These are phyloP conservation scores for Loripinus fragilis DNA, from an alignment of 2,888 invertebrate species.

Conservation along the genomic window DNA sequence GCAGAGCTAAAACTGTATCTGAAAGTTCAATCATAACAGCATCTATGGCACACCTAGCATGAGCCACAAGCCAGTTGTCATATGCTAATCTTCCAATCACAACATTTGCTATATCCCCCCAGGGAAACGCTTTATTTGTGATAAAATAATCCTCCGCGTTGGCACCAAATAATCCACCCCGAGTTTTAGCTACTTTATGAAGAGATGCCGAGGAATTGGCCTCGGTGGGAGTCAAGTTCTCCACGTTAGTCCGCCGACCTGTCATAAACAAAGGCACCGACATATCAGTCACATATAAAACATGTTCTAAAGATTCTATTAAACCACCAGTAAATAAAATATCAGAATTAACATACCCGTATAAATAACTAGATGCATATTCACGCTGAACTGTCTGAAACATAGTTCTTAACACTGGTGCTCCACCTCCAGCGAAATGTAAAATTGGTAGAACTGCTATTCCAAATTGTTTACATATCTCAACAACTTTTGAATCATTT, in stretches of 20 bases:
- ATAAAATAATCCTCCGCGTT: slow-evolving; percentile 75
- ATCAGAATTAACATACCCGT: slow-evolving; percentile 76
- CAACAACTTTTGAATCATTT: slow-evolving; percentile 42
- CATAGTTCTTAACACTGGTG: slow-evolving; percentile 73
- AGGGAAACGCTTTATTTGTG: slow-evolving; percentile 66
- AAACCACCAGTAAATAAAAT: slow-evolving; percentile 70
- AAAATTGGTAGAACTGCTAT: slow-evolving; percentile 54
- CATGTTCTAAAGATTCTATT: slow-evolving; percentile 54
- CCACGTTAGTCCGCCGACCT: slow-evolving; percentile 58
- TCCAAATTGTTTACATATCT: slow-evolving; percentile 41
- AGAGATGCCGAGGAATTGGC: slow-evolving; percentile 36
- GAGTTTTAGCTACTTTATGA: slow-evolving; percentile 42
- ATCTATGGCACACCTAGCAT: slow-evolving; percentile 55
- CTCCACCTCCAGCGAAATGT: slow-evolving; percentile 56
- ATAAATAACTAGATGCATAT: slow-evolving; percentile 61
- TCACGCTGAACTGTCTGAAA: slow-evolving; percentile 64
- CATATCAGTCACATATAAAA: slow-evolving; percentile 23
- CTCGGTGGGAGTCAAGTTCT: slow-evolving; percentile 52
- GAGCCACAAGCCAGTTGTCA: slow-evolving; percentile 73
- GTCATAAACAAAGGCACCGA: slow-evolving; percentile 54
- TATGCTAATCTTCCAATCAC: slow-evolving; percentile 73
- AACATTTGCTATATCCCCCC: slow-evolving; percentile 68
- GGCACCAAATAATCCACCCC: slow-evolving; percentile 62
- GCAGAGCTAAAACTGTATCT: slow-evolving; percentile 66
- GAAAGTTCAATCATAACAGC: slow-evolving; percentile 66